Percentiles rank a stretch among this genome's conserved stretches.
Evolutionary conservation across 2,797 vertebrate species (phyloP).

Genomic region (Fratercula arctica): DNA sequence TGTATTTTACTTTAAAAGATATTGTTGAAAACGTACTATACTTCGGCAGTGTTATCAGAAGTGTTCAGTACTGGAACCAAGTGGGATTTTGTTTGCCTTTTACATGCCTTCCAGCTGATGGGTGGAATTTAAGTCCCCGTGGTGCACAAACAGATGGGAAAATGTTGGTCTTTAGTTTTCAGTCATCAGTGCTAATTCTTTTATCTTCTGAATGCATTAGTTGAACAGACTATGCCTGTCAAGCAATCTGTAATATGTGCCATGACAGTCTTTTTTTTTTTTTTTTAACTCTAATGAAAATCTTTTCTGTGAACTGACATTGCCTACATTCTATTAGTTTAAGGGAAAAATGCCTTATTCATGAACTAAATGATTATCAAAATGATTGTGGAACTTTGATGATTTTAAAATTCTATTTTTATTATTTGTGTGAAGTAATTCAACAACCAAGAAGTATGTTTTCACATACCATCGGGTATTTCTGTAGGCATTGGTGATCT

Average conservation of each 20-base stretch:
- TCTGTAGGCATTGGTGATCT: background rate
- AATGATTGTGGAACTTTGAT: background rate
- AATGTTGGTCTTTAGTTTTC: conserved; percentile 15
- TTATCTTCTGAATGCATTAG: conserved; percentile 41
- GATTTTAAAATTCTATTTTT: background rate
- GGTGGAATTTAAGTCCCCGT: background rate
- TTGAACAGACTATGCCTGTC: conserved; percentile 21
- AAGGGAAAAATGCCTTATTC: background rate
- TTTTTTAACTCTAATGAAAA: background rate
- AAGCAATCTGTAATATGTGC: background rate
- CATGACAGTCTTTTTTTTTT: background rate
- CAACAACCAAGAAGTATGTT: background rate
- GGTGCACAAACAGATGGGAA: conserved; percentile 30
- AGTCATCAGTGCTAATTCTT: conserved; percentile 41
- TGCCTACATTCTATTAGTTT: background rate
- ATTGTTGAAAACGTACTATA: background rate
- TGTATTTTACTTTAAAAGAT: background rate
- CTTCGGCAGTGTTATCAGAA: background rate
- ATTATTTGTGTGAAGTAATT: background rate
- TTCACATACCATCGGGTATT: background rate
- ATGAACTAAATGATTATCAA: background rate
- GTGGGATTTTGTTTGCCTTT: conserved; percentile 29
- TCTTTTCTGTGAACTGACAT: background rate
- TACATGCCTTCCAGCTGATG: background rate
- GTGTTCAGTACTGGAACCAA: background rate